Base-by-base conservation (phyloP, 1,140 invertebrate species). In the Sycophila sp. region DNA sequence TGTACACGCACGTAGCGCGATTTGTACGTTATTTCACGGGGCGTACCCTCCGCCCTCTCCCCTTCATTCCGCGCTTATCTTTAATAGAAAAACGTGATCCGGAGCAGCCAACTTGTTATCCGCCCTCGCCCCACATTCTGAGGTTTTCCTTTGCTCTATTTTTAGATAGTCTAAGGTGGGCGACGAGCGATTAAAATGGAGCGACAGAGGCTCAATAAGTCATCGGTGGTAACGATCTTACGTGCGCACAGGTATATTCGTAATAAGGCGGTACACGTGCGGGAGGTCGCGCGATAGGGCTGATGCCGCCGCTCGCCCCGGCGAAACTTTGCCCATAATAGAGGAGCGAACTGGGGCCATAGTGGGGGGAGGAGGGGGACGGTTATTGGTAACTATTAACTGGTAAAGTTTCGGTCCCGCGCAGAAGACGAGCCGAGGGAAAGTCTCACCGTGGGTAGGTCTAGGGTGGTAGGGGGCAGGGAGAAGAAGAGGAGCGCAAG, bases 321-420 rank as follows among this genome's bases (percentile, higher is more conserved):
- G 40, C 13, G 22, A 63, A 73, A 73, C 59, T 73, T 73, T 62
- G 42, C 34, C 53, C 66, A 73, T 73, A 69, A 73, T 68, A 40
- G 11, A 30, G 38, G 42, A 65, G 64, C 42, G 73, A 69, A 75
- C 72, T 75, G 75, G 76, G 74, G 74, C 73, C 72, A 74, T 75
- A 73, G 71, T 70, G 65, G 66, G 63, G 34, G 22, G 17, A 64
- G n/a, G n/a, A n/a, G n/a, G 8, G 30, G 72, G 28, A 62, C 64
- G 69, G 58, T 71, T 71, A 74, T 74, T 70, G 73, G 56, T 70
- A 73, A 73, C 67, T 73, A 62, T 66, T 67, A 73, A 73, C 68
- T 70, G 72, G 72, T 51, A 73, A 73, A 73, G 68, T 70, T 73
- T 66, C n/a, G n/a, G 24, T 32, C 56, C 34, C 13, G 36, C 22